phyloP scores from a whole-genome alignment of 2,113 vertebrate species.

The Zingel zingel region DNA sequence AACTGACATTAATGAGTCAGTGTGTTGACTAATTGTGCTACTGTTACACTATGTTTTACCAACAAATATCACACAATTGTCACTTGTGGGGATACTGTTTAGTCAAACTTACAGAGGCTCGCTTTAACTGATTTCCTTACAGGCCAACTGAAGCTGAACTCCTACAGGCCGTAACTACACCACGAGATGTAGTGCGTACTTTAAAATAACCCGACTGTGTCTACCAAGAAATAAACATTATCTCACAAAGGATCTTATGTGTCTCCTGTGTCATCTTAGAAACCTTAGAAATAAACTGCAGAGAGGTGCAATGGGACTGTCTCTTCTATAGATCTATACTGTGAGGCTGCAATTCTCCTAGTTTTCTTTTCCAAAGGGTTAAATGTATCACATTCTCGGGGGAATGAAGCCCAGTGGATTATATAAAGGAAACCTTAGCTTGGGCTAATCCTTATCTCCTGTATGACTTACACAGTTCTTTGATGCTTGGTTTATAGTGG shows the following conservation, averaged over 20 bases:
- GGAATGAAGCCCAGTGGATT: conserved; percentile 59
- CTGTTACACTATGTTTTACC: no score
- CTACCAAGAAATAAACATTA: background rate
- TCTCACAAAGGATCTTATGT: conserved; percentile 10
- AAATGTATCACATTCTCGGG: conserved; percentile 53
- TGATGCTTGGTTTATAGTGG: conserved; percentile 35
- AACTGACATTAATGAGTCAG: no score
- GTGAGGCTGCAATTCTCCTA: background rate
- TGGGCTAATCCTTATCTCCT: conserved; percentile 52
- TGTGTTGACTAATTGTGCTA: no score
- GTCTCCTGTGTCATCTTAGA: conserved; percentile 1
- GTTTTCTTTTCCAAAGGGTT: conserved; percentile 36
- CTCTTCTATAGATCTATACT: background rate
- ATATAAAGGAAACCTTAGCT: conserved; percentile 56
- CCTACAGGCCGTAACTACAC: background rate
- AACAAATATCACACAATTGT: no score
- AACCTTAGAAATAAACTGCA: background rate
- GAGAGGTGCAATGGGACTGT: background rate
- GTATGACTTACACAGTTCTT: conserved; percentile 39
- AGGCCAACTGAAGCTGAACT: background rate
- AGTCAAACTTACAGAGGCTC: background rate
- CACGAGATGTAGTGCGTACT: background rate
- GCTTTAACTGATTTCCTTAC: background rate
- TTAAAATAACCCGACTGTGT: background rate
- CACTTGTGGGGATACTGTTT: no score